Evolutionary conservation across 1,140 invertebrate species (phyloP).

Genomic region (Aphidius gifuensis): DNA sequence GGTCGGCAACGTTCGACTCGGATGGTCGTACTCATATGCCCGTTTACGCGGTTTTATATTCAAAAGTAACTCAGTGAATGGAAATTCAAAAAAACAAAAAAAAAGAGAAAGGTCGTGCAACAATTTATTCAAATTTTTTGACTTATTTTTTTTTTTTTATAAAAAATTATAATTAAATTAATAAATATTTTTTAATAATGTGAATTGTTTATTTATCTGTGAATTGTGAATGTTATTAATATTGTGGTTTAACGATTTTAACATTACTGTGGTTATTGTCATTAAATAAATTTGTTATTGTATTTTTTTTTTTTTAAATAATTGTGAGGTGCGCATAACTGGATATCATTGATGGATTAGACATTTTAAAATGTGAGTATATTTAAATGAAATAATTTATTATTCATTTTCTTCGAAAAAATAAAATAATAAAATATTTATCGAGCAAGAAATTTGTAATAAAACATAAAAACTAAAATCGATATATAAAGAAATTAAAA

Average conservation of each 20-base stretch:
- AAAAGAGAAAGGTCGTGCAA: not conserved
- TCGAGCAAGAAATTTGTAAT: not conserved
- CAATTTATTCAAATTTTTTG: slow-evolving; percentile 10
- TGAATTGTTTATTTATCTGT: not conserved
- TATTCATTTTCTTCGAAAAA: too few relatives aligned
- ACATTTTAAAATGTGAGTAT: slow-evolving; percentile 19
- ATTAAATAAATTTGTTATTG: not conserved
- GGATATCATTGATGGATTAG: slow-evolving; percentile 24
- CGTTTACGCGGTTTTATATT: slow-evolving; percentile 6
- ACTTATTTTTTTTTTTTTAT: too few relatives aligned
- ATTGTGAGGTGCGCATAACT: slow-evolving; percentile 14
- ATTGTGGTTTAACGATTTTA: too few relatives aligned
- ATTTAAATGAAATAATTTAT: too few relatives aligned
- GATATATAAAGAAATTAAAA: too few relatives aligned
- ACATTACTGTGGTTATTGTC: too few relatives aligned
- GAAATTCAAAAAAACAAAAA: not conserved
- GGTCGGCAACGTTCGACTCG: slow-evolving; percentile 43
- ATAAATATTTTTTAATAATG: not conserved
- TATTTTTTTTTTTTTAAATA: slow-evolving; percentile 1
- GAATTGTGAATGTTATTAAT: too few relatives aligned
- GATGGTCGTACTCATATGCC: slow-evolving; percentile 29
- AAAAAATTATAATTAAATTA: not conserved
- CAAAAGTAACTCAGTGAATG: not conserved
- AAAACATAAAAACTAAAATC: too few relatives aligned
- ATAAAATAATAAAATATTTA: too few relatives aligned